Evolutionary conservation across 2,113 vertebrate species (phyloP).

Genomic region (Psilopsiagon aurifrons): DNA sequence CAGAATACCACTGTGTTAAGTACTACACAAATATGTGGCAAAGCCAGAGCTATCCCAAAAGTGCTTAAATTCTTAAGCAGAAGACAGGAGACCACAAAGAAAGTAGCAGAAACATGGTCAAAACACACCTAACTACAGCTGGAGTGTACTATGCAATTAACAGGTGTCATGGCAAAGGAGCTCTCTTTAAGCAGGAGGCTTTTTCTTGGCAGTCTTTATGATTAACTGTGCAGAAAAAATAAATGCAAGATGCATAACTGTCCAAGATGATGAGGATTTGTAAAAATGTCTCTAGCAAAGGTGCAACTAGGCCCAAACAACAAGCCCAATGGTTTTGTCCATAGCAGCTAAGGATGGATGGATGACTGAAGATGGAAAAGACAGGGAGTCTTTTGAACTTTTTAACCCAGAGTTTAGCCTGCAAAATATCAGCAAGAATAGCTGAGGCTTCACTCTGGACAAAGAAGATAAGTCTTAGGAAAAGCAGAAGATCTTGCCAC

Average conservation of each 20-base stretch:
- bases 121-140: not conserved
- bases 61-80: not conserved
- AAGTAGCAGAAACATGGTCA: not conserved
- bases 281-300: not conserved
- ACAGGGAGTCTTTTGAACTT: not conserved
- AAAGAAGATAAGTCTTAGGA: not conserved
- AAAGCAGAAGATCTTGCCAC: not conserved
- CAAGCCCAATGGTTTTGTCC: not conserved
- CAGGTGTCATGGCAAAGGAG: not conserved
- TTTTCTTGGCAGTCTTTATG: not conserved
- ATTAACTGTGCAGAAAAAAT: not conserved
- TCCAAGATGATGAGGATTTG: not conserved
- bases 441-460: not conserved
- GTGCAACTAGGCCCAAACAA: not conserved
- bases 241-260: not conserved
- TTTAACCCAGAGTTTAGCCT: not conserved
- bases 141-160: not conserved
- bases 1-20: not conserved
- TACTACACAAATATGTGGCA: not conserved
- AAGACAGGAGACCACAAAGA: not conserved
- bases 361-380: not conserved
- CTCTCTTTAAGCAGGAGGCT: not conserved
- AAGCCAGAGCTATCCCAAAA: not conserved
- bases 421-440: not conserved
- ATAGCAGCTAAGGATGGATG: not conserved